These are phyloP conservation scores for Aphaenogaster floridana DNA, from an alignment of 1,140 invertebrate genomes.

Conservation along the genomic window DNA sequence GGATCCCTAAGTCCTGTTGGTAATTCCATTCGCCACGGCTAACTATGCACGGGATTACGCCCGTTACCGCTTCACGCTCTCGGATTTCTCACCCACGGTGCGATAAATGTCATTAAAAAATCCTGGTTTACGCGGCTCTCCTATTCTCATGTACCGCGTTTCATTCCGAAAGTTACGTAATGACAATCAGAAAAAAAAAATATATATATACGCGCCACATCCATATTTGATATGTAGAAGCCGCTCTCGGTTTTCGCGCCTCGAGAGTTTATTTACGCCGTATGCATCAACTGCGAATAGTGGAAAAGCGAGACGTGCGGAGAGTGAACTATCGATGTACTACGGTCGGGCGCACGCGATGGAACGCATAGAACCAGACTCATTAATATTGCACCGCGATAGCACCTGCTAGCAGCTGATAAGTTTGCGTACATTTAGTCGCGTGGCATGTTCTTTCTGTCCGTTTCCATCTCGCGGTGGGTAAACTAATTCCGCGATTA, in stretches of 20 bases:
- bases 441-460: constrained; percentile 37
- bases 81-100: not conserved
- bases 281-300: not conserved
- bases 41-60: constrained; percentile 44
- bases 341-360: constrained; percentile 62
- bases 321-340: constrained; percentile 65
- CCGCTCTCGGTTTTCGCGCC: not conserved
- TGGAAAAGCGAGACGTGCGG: constrained; percentile 40
- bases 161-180: constrained; percentile 31
- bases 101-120: constrained; percentile 24
- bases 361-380: constrained; percentile 68
- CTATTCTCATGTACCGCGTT: not conserved
- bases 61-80: not conserved
- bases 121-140: not conserved
- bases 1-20: constrained; percentile 35
- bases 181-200: not conserved
- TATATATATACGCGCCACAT: not conserved
- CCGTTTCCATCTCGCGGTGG: not conserved
- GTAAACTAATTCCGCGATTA: constrained; percentile 45
- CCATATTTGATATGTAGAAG: constrained; percentile 9
- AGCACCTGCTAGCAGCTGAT: constrained; percentile 75
- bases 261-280: constrained; percentile 23
- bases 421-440: constrained; percentile 63
- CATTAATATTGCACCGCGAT: constrained; percentile 72
- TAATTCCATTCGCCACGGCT: constrained; percentile 40